Evolutionary conservation across 1,140 invertebrate genomes (phyloP).

Genomic region (Drosophila bipectinata): DNA sequence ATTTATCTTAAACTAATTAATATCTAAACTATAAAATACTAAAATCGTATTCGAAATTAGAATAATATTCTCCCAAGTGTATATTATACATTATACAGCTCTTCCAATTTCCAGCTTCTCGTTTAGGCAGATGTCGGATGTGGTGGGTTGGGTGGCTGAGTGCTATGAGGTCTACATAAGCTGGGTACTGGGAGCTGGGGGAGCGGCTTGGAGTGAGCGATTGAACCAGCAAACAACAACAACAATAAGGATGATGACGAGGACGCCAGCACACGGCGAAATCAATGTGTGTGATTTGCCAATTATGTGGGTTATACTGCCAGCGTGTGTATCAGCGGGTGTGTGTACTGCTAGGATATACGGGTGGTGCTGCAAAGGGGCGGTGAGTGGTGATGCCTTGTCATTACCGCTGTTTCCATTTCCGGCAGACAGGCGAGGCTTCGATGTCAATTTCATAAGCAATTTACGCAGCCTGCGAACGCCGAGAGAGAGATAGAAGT

Average conservation of each 20-base stretch:
- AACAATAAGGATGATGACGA: slow-evolving; percentile 45
- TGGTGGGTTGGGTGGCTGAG: slow-evolving; percentile 33
- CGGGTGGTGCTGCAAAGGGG: neutral
- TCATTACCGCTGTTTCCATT: slow-evolving; percentile 80
- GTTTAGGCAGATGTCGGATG: slow-evolving; percentile 75
- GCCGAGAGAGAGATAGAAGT: neutral
- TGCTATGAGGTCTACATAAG: neutral
- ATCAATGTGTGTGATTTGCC: slow-evolving; percentile 81
- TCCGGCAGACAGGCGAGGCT: slow-evolving; percentile 70
- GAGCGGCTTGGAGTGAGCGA: slow-evolving; percentile 61
- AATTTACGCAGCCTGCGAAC: slow-evolving; percentile 60
- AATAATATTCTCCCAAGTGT: neutral
- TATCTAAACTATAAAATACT: too few species aligned
- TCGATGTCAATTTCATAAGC: slow-evolving; percentile 79
- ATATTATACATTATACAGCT: neutral
- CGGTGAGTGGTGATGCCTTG: slow-evolving; percentile 45
- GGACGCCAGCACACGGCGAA: slow-evolving; percentile 66
- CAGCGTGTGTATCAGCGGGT: slow-evolving; percentile 2
- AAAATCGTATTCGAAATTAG: neutral
- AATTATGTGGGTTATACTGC: slow-evolving; percentile 74
- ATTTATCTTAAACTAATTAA: too few species aligned
- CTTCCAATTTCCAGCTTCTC: slow-evolving; percentile 11
- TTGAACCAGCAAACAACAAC: slow-evolving; percentile 59
- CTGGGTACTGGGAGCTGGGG: too few species aligned
- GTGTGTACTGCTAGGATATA: neutral